A percentile compares a stretch with the other conserved stretches of the same genome.
phyloP scores from a whole-genome alignment of 2,113 vertebrate species.

The Sclerurus mexicanus region DNA sequence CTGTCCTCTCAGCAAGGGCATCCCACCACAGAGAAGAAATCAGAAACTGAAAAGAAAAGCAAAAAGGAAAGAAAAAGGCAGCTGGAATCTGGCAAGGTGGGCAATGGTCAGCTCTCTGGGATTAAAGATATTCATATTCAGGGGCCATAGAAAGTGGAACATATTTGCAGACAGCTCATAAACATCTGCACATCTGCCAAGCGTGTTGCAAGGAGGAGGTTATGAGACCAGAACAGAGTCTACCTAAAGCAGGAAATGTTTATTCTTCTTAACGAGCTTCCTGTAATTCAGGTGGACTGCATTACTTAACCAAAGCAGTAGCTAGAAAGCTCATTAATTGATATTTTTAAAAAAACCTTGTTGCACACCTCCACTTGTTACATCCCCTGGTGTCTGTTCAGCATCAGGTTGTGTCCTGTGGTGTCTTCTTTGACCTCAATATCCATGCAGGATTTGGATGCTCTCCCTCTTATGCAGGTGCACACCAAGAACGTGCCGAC shows the following conservation, averaged over 20 bases:
- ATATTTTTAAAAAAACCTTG: neutral
- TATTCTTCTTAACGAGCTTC: neutral
- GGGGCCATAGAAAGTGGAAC: neutral
- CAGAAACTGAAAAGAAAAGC: neutral
- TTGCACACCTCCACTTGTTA: neutral
- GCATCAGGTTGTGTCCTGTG: neutral
- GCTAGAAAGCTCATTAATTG: neutral
- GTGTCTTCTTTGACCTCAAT: neutral
- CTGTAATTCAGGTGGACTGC: neutral
- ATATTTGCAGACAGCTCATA: neutral
- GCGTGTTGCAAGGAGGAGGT: accelerated
- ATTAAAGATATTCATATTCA: neutral
- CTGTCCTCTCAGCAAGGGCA: neutral
- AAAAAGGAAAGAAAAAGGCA: neutral
- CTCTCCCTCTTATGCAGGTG: neutral
- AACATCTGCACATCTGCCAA: neutral
- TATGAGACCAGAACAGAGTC: neutral
- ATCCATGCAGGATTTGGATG: neutral
- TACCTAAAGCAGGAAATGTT: neutral
- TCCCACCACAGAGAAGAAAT: neutral
- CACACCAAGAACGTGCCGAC: neutral
- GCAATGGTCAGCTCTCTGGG: neutral
- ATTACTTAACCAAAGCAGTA: neutral
- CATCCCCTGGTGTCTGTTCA: neutral
- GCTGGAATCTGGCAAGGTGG: neutral